Evolutionary conservation across 2,113 vertebrate genomes (phyloP).

Genomic region (Seriola aureovittata): DNA sequence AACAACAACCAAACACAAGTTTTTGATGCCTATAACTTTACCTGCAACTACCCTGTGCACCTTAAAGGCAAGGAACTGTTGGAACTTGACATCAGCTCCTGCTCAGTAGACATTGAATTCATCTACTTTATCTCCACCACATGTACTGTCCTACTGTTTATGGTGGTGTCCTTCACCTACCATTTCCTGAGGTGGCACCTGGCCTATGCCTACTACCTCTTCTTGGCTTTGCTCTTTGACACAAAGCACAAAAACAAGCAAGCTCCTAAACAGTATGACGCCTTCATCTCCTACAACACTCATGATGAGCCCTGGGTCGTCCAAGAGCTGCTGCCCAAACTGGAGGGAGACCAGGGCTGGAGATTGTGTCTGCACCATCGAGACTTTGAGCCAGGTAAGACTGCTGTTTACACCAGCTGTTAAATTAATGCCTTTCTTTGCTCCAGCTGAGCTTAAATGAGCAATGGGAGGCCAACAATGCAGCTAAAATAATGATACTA

Average conservation of each 20-base stretch:
- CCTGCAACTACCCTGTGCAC: conserved; percentile 78
- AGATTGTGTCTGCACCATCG: conserved; percentile 86
- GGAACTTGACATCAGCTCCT: conserved; percentile 61
- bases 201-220: conserved; percentile 80
- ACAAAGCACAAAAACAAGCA: conserved; percentile 57
- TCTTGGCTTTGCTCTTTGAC: conserved; percentile 78
- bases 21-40: conserved; percentile 74
- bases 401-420: neutral
- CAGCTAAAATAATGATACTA: neutral
- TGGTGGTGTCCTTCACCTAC: conserved; percentile 72
- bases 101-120: conserved; percentile 53
- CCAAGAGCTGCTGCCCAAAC: conserved; percentile 76
- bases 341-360: conserved; percentile 84
- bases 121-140: conserved; percentile 72
- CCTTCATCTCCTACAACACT: conserved; percentile 85
- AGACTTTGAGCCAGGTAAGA: conserved; percentile 84
- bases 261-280: conserved; percentile 75
- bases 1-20: conserved; percentile 76
- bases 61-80: conserved; percentile 66
- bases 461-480: neutral
- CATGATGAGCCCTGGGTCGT: conserved; percentile 84
- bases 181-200: conserved; percentile 80
- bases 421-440: too few species aligned
- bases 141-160: conserved; percentile 29
- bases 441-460: neutral